Base-by-base conservation (phyloP, 1,140 invertebrate species). In the Drosophila prosaltans region DNA sequence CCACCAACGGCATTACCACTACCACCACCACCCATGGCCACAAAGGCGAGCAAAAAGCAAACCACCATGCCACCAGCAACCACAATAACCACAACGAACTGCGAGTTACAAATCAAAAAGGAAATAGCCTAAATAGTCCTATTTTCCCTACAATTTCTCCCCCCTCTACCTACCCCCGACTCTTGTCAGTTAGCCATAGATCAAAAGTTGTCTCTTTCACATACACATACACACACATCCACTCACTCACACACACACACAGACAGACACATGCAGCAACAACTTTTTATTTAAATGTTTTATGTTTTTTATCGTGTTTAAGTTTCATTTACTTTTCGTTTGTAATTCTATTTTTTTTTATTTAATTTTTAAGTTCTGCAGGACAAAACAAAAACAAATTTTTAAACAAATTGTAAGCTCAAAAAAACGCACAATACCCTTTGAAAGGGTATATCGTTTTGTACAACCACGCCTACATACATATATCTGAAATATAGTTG, bases 41-140 rank as follows among this genome's bases (percentile, higher is more conserved):
- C 82, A 30, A 90, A 83, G 66, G 86, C 72, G 30, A 90, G 77
- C 80, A 90, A 77, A 60, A 86, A 86, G 65, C 75, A 84, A 72
- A 90, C 84, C 11, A 78, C 81, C 45, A 51, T 51, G 63, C 74
- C 80, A 66, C 61, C 66, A 64, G 48, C 74, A 62, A 54, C 69
- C 61, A 36, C 24, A 26, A 63, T 60, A 59, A 58, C 74, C 39
- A 90, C 90, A 91, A 90, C 90, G 78, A 91, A 91, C 79, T 81
- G 81, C 81, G 90, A 91, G 76, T 77, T 91, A 88, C 83, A 84
- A 91, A 91, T 91, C 82, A 91, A 91, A 82, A 84, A 85, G 65
- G 90, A 91, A 72, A 82, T 91, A 71, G 74, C 70, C 74, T 90
- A 90, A 71, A 69, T 21, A 70, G n/a, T 61, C 59, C 55, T 55